Conservation (phyloP, 2,797 vertebrate genomes). For the Anguilla marmorata region DNA sequence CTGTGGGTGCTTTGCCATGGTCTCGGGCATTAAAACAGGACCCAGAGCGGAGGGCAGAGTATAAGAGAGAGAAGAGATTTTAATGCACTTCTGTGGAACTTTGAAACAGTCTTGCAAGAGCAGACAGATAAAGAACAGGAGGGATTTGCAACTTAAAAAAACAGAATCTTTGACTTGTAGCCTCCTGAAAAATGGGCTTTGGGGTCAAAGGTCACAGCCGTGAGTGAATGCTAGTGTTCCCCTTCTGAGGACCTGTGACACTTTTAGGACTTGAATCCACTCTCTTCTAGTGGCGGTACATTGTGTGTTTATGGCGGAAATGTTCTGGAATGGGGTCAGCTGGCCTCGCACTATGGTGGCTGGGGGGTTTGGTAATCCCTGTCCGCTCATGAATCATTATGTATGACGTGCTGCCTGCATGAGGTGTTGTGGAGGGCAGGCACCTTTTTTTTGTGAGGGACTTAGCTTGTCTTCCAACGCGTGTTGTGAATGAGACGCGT, state of each 20-base stretch:
- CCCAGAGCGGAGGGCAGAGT: not conserved
- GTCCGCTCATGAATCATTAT: conserved; percentile 47
- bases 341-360: conserved; percentile 20
- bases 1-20: not conserved
- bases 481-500: not conserved
- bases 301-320: conserved; percentile 47
- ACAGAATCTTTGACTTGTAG: not conserved
- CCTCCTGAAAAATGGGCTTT: not conserved
- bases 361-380: conserved; percentile 60
- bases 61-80: not conserved
- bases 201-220: conserved; percentile 11
- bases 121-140: not conserved
- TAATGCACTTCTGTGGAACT: not conserved
- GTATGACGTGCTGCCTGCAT: conserved; percentile 64
- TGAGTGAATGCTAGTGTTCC: conserved; percentile 48
- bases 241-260: conserved; percentile 60
- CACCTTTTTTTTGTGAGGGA: not conserved
- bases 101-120: not conserved
- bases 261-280: conserved; percentile 61
- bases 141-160: not conserved
- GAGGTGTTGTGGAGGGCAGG: conserved; percentile 59
- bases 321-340: conserved; percentile 52
- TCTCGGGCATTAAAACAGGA: not conserved
- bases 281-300: conserved; percentile 41
- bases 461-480: not conserved